Evolutionary conservation across 2,113 vertebrate genomes (phyloP).

Genomic region (Actinemys pallida): DNA sequence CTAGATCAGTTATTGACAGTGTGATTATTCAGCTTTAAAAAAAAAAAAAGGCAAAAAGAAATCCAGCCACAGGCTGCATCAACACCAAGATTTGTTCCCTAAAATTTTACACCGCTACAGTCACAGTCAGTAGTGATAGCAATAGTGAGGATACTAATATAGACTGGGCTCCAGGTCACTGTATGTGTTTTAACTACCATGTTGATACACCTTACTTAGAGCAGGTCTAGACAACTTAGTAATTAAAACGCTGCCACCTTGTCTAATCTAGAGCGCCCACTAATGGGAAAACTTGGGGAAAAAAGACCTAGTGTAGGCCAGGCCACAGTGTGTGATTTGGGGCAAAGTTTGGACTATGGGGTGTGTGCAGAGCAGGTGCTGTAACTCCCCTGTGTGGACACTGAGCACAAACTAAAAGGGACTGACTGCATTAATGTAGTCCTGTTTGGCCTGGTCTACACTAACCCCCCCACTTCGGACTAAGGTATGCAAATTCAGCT

Average conservation of each 20-base stretch:
- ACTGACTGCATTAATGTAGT: neutral
- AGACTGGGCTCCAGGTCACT: rapidly evolving
- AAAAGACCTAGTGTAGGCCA: neutral
- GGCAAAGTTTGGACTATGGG: neutral
- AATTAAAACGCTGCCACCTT: neutral
- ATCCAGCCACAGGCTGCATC: neutral
- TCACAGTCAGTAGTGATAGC: no score
- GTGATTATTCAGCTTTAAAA: neutral
- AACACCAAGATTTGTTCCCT: neutral
- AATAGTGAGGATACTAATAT: neutral
- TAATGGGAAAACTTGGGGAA: neutral
- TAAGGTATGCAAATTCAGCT: no score
- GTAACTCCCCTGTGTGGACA: neutral
- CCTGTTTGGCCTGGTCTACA: no score
- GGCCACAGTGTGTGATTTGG: neutral
- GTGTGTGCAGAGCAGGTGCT: neutral
- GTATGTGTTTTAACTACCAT: rapidly evolving
- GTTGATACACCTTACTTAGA: neutral
- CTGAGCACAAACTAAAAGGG: neutral
- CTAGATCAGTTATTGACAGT: neutral
- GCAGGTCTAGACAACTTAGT: neutral
- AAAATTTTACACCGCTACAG: neutral
- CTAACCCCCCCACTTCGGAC: no score
- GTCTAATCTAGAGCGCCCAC: neutral
- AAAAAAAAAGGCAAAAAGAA: neutral